These are phyloP conservation scores for Endotricha flammealis DNA, from an alignment of 2,888 invertebrate genomes.

Conservation along the genomic window DNA sequence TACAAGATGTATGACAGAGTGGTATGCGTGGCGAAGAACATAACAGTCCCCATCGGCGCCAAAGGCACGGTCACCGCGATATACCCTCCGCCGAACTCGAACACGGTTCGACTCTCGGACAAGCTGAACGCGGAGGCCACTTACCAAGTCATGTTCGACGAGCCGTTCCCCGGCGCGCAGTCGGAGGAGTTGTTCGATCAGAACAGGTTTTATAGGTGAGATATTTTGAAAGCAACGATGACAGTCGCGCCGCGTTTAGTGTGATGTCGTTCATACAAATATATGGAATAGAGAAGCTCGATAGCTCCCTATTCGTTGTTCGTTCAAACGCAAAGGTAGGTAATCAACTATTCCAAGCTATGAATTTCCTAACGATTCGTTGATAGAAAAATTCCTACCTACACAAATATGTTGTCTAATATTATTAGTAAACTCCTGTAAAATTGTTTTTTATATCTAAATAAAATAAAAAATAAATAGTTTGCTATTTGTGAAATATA, in stretches of 20 bases:
- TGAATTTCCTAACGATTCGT: too few species aligned
- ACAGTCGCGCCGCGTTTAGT: too few species aligned
- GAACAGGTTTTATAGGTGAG: slow-evolving; percentile 55
- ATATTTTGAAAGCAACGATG: not conserved
- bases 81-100: slow-evolving; percentile 46
- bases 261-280: too few species aligned
- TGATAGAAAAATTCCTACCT: too few species aligned
- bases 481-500: too few species aligned
- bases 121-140: slow-evolving; percentile 75
- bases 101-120: slow-evolving; percentile 69
- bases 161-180: slow-evolving; percentile 62
- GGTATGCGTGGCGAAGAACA: slow-evolving; percentile 85
- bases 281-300: too few species aligned
- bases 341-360: too few species aligned
- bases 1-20: slow-evolving; percentile 90
- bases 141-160: slow-evolving; percentile 76
- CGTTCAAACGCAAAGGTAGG: too few species aligned
- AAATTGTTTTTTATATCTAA: too few species aligned
- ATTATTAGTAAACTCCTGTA: too few species aligned
- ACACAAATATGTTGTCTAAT: slow-evolving; percentile 1
- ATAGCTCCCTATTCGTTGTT: too few species aligned
- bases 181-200: slow-evolving; percentile 25
- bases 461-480: too few species aligned
- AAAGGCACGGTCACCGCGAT: slow-evolving; percentile 91
- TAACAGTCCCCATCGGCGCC: slow-evolving; percentile 88